Evolutionary conservation across 2,888 invertebrate species (phyloP), one percentile per base, ranked within the genome.

Genomic region (Drosophila buzzatii): DNA sequence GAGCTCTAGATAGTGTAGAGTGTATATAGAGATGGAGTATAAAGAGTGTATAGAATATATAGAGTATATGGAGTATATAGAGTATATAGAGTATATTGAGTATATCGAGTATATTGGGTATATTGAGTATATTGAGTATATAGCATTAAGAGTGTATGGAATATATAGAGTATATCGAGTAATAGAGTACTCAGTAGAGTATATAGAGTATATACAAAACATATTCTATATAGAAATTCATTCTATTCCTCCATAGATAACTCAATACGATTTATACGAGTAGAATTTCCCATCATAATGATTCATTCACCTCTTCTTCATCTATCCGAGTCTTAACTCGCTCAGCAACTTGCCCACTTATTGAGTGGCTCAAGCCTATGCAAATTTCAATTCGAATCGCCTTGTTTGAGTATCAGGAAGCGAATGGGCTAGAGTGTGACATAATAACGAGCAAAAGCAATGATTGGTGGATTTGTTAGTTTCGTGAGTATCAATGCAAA

Each of bases 381-480:
- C 41, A 55, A 55, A 55, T 23, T 39, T 37, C 53, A 37, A 60
- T 64, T 35, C 42, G 65, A 69, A 49, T 51, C 67, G 45, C 47
- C 41, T 31, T 39, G 53, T 55, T 65, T 45, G 64, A 55, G 62
- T 44, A 70, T 69, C 72, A 89, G 83, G 89, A 82, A 82, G 65
- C 82, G 82, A 77, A 82, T 65, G 73, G 68, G 73, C 69, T 72
- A 73, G 71, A 81, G 81, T 84, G 86, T 84, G 83, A 89, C 83
- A 89, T 84, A 84, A 84, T 84, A 81, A 73, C 72, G 47, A 71
- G 71, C 66, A 49, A 52, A 58, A 61, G 51, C 77, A 71, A 52
- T 51, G 63, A n/a, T 35, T 58, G 35, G 18, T 18, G 37, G 47
- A 59, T 59, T 39, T 37, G 18, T 33, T 35, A 53, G 45, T 27